phyloP scores from a whole-genome alignment of 2,113 vertebrate species.

The Psittacus erithacus region DNA sequence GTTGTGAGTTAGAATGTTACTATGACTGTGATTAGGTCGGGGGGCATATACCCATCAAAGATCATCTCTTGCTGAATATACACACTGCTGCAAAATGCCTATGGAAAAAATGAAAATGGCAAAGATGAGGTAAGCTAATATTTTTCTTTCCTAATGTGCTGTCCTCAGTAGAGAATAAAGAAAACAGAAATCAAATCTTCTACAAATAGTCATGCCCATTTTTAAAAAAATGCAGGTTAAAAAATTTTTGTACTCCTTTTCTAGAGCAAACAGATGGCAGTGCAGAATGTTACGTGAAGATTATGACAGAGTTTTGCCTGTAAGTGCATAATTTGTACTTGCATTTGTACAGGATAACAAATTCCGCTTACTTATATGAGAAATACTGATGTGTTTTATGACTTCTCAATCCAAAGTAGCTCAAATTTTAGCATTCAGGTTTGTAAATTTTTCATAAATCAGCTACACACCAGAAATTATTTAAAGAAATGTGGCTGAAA shows the following conservation, averaged over 20 bases:
- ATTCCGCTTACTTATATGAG: background rate
- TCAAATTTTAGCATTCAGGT: background rate
- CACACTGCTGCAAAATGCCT: background rate
- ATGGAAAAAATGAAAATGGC: background rate
- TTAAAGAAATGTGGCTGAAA: slow-evolving; percentile 23
- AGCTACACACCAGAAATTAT: background rate
- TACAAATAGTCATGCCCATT: background rate
- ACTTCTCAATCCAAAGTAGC: background rate
- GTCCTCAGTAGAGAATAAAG: background rate
- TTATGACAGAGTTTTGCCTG: background rate
- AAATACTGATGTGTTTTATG: background rate
- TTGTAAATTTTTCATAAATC: slow-evolving; percentile 14
- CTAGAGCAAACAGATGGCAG: background rate
- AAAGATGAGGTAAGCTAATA: background rate
- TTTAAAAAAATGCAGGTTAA: background rate
- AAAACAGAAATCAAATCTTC: background rate
- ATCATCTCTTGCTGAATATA: background rate
- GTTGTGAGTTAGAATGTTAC: background rate
- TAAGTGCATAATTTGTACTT: background rate
- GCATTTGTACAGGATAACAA: background rate
- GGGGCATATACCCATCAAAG: background rate
- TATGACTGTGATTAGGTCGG: background rate
- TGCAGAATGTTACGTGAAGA: background rate
- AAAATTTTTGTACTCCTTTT: background rate
- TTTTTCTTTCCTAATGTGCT: background rate